phyloP scores from a whole-genome alignment of 2,888 invertebrate genomes.

The Yponomeuta evonymella region DNA sequence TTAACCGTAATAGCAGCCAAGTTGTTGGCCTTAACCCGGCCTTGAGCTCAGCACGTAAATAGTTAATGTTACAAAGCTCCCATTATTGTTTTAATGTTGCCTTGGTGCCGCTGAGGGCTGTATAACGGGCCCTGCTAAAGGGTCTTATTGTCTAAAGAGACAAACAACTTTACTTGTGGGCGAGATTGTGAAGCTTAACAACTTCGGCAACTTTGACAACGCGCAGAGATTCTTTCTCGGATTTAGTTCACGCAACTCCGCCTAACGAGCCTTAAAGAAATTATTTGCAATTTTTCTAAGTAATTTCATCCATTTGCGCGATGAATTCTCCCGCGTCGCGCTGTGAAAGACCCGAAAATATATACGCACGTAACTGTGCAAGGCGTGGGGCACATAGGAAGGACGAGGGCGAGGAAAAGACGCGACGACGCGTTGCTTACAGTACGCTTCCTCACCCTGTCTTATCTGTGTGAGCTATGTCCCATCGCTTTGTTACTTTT shows the following conservation, averaged over 20 bases:
- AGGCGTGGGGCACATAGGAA: too few species aligned
- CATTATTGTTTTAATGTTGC: slow-evolving; percentile 39
- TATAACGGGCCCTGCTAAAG: slow-evolving; percentile 23
- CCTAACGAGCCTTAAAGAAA: not conserved
- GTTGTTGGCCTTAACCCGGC: not conserved
- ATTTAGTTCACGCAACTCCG: not conserved
- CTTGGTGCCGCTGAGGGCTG: slow-evolving; percentile 18
- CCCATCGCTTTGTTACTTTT: too few species aligned
- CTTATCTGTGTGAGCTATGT: too few species aligned
- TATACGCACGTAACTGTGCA: too few species aligned
- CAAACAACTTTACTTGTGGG: slow-evolving; percentile 44
- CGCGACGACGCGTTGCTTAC: too few species aligned
- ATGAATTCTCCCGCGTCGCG: not conserved
- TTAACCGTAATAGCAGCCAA: not conserved
- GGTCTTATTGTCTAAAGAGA: slow-evolving; percentile 41
- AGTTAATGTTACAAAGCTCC: slow-evolving; percentile 41
- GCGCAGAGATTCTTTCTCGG: not conserved
- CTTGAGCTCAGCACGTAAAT: slow-evolving; percentile 38
- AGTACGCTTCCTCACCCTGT: too few species aligned
- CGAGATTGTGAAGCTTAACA: slow-evolving; percentile 18
- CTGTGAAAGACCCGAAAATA: too few species aligned
- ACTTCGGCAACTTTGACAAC: not conserved
- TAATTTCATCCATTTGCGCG: not conserved
- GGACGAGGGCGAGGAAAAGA: too few species aligned
- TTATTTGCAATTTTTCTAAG: slow-evolving; percentile 7